phyloP scores from a whole-genome alignment of 1,140 invertebrate genomes.

The Thereuonema tuberculata region DNA sequence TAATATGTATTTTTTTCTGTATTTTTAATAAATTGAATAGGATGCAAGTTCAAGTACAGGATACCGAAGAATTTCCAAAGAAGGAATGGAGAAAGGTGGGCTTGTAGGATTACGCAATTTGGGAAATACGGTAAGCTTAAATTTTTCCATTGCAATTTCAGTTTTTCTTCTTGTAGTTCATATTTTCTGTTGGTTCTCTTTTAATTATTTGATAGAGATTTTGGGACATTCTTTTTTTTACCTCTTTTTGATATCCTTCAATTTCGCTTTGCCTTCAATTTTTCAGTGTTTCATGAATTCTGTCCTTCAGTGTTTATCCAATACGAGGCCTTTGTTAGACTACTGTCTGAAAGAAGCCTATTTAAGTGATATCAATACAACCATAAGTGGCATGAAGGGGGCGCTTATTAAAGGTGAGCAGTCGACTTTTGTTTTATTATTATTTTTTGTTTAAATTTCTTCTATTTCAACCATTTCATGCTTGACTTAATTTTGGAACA shows the following conservation, averaged over 20 bases:
- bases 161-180: no score
- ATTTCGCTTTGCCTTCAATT: slow-evolving; percentile 1
- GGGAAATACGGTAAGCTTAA: slow-evolving; percentile 61
- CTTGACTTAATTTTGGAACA: no score
- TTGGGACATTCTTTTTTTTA: slow-evolving; percentile 7
- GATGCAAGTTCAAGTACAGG: background rate
- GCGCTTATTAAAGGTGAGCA: slow-evolving; percentile 50
- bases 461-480: no score
- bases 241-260: background rate
- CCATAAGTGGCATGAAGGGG: slow-evolving; percentile 65
- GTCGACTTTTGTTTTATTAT: background rate
- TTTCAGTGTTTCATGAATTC: slow-evolving; percentile 89
- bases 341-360: slow-evolving; percentile 54
- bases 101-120: slow-evolving; percentile 79
- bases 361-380: slow-evolving; percentile 54
- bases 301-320: slow-evolving; percentile 84
- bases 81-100: slow-evolving; percentile 37
- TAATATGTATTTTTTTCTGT: no score
- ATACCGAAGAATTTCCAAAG: background rate
- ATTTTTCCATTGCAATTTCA: no score
- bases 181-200: no score
- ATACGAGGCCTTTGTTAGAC: slow-evolving; percentile 63
- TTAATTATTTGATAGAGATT: no score
- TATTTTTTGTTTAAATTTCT: slow-evolving; percentile 23
- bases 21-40: no score